phyloP scores from a whole-genome alignment of 2,797 vertebrate genomes.

The Enoplosus armatus region DNA sequence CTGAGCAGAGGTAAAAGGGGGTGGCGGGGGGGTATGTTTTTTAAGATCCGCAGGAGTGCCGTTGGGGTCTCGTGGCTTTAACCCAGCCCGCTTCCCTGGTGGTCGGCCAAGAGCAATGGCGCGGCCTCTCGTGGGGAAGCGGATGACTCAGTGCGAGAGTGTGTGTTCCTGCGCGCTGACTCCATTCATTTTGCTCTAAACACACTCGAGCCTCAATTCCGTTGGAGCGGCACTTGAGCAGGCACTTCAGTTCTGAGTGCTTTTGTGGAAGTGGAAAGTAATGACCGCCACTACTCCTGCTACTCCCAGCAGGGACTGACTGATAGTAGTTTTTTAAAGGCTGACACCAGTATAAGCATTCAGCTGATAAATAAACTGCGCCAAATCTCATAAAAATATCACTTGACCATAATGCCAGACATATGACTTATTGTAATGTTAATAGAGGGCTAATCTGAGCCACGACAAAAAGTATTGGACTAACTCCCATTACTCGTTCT shows the following conservation, averaged over 20 bases:
- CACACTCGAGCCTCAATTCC: slow-evolving; percentile 54
- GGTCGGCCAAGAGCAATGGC: slow-evolving; percentile 69
- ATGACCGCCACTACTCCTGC: slow-evolving; percentile 8
- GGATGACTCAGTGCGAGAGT: slow-evolving; percentile 63
- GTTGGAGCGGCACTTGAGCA: slow-evolving; percentile 35
- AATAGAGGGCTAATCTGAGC: slow-evolving; percentile 3
- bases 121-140: slow-evolving; percentile 50
- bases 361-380: neutral
- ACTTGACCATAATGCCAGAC: neutral
- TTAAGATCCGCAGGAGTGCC: slow-evolving; percentile 57
- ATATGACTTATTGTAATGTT: neutral
- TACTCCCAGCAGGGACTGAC: neutral
- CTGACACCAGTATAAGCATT: neutral
- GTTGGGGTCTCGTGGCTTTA: slow-evolving; percentile 57
- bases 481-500: neutral
- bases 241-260: slow-evolving; percentile 55
- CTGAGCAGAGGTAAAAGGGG: slow-evolving; percentile 36
- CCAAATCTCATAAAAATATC: neutral
- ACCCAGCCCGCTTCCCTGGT: slow-evolving; percentile 64
- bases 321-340: slow-evolving; percentile 31
- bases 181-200: slow-evolving; percentile 66
- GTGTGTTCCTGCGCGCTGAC: slow-evolving; percentile 52
- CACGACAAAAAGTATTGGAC: slow-evolving; percentile 4
- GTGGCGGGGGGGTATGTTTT: slow-evolving; percentile 60
- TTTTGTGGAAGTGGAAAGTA: slow-evolving; percentile 60